phyloP scores from a whole-genome alignment of 2,113 vertebrate species.

The Varanus komodoensis region DNA sequence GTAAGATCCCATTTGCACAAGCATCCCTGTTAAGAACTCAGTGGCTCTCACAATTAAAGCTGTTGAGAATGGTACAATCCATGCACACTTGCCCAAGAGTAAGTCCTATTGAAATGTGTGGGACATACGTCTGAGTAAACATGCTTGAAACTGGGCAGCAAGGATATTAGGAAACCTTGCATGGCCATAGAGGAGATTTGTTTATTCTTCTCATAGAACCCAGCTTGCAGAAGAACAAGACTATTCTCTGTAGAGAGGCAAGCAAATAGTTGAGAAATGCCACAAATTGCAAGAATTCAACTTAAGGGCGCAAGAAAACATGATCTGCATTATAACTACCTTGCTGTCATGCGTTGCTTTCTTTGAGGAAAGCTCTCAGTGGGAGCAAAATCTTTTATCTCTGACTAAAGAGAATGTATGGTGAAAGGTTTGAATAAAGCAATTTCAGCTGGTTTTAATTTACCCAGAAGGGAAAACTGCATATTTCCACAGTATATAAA shows the following conservation, averaged over 20 bases:
- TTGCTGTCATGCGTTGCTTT: slow-evolving; percentile 48
- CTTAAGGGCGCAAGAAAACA: slow-evolving; percentile 55
- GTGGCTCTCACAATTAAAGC: not conserved
- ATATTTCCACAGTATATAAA: slow-evolving; percentile 65
- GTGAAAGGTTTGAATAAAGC: slow-evolving; percentile 58
- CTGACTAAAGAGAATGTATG: slow-evolving; percentile 68
- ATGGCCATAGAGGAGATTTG: slow-evolving; percentile 43
- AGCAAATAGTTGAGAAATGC: slow-evolving; percentile 57
- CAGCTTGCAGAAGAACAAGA: slow-evolving; percentile 36
- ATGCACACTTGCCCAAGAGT: not conserved
- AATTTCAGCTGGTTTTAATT: slow-evolving; percentile 70
- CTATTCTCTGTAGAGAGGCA: slow-evolving; percentile 55
- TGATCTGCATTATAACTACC: slow-evolving; percentile 59
- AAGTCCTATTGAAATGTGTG: slow-evolving; percentile 3
- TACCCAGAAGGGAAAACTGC: slow-evolving; percentile 58
- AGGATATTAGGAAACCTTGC: slow-evolving; percentile 51
- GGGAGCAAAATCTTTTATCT: slow-evolving; percentile 66
- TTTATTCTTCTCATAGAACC: slow-evolving; percentile 61
- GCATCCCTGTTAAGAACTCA: slow-evolving; percentile 21
- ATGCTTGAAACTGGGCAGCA: not conserved
- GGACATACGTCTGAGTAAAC: slow-evolving; percentile 5
- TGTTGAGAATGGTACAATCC: not conserved
- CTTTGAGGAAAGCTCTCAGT: slow-evolving; percentile 58
- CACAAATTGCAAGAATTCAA: slow-evolving; percentile 48
- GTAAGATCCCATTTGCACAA: not conserved